phyloP scores from a whole-genome alignment of 2,113 vertebrate genomes.

The Scomber japonicus region DNA sequence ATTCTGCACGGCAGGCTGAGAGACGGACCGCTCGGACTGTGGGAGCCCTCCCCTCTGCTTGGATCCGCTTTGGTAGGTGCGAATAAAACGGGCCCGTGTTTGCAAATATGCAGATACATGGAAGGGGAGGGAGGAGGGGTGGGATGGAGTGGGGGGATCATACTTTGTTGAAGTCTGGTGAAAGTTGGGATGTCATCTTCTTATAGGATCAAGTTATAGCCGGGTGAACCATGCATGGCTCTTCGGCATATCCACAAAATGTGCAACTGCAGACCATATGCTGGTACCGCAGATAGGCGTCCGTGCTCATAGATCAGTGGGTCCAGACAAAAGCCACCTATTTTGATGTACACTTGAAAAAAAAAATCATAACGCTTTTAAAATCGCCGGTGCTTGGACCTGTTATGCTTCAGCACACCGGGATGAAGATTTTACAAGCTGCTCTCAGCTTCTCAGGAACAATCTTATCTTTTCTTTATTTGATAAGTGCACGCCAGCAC shows the following conservation, averaged over 20 bases:
- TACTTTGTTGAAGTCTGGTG: slow-evolving; percentile 87
- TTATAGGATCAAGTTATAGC: slow-evolving; percentile 81
- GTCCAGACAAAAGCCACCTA: slow-evolving; percentile 87
- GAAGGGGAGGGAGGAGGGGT: slow-evolving; percentile 67
- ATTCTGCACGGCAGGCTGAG: slow-evolving; percentile 83
- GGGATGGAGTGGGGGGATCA: slow-evolving; percentile 69
- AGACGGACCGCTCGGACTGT: slow-evolving; percentile 87
- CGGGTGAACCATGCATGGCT: slow-evolving; percentile 58
- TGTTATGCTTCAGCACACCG: neutral
- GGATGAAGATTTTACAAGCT: slow-evolving; percentile 6
- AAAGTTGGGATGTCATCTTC: slow-evolving; percentile 88
- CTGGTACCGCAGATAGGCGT: slow-evolving; percentile 77
- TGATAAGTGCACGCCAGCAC: slow-evolving; percentile 27
- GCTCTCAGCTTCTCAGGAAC: slow-evolving; percentile 8
- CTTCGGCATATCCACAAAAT: slow-evolving; percentile 54
- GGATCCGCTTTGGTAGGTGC: slow-evolving; percentile 88
- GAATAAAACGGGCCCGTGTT: slow-evolving; percentile 83
- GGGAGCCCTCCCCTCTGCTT: slow-evolving; percentile 85
- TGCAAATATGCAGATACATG: slow-evolving; percentile 87
- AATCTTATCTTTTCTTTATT: slow-evolving; percentile 45
- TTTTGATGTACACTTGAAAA: slow-evolving; percentile 55
- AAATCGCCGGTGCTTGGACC: neutral
- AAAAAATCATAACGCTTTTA: slow-evolving; percentile 19
- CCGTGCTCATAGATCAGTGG: slow-evolving; percentile 85
- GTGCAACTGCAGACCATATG: slow-evolving; percentile 75